Percentiles rank a stretch among this genome's conserved stretches.
Evolutionary conservation across 2,888 invertebrate species (phyloP).

Genomic region (Elegia similella): DNA sequence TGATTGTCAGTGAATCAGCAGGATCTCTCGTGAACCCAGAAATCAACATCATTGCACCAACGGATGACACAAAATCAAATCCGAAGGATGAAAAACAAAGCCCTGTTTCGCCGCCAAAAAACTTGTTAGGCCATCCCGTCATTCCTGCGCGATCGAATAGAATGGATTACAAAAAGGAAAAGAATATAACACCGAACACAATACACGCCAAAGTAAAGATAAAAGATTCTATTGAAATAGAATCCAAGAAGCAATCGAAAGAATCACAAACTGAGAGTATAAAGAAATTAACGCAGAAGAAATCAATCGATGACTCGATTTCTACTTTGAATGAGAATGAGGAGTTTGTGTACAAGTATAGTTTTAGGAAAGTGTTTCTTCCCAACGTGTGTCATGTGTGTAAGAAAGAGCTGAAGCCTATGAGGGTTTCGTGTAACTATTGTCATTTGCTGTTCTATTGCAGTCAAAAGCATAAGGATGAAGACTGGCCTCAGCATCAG

Average conservation of each 20-base stretch:
- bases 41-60: conserved; percentile 58
- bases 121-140: conserved; percentile 77
- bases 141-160: conserved; percentile 80
- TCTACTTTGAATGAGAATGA: conserved; percentile 76
- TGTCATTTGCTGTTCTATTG: conserved; percentile 86
- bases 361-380: conserved; percentile 84
- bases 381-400: conserved; percentile 81
- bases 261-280: conserved; percentile 59
- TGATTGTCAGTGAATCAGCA: conserved; percentile 56
- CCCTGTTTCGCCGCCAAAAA: conserved; percentile 75
- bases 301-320: conserved; percentile 42
- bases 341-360: conserved; percentile 84
- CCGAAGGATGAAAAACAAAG: conserved; percentile 44
- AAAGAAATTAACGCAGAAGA: conserved; percentile 40
- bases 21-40: conserved; percentile 48
- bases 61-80: conserved; percentile 45
- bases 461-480: conserved; percentile 80
- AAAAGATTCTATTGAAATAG: conserved; percentile 61
- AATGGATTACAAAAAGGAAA: conserved; percentile 76
- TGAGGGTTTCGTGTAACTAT: conserved; percentile 59
- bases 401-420: conserved; percentile 56
- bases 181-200: conserved; percentile 67
- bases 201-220: conserved; percentile 67
- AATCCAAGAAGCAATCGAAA: conserved; percentile 47
- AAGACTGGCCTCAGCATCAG: conserved; percentile 81